phyloP scores from a whole-genome alignment of 2,888 invertebrate species.

The Ormyrus thymus region DNA sequence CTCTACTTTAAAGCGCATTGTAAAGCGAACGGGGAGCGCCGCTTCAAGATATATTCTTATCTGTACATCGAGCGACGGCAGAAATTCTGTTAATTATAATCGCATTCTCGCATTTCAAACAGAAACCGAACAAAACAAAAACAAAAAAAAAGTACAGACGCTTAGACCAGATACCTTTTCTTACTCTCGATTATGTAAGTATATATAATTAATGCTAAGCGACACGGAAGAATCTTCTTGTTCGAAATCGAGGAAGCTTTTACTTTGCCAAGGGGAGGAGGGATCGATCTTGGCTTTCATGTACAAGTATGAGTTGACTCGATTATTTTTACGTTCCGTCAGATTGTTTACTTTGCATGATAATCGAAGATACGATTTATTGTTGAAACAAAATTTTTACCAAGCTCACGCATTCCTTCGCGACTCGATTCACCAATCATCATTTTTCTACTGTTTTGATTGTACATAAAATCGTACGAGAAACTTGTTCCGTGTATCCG shows the following conservation, averaged over 20 bases:
- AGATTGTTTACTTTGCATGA: not conserved
- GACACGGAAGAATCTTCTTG: slow-evolving; percentile 45
- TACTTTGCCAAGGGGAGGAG: not conserved
- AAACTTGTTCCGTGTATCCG: slow-evolving; percentile 34
- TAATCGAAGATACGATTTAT: not conserved
- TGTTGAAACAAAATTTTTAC: not conserved
- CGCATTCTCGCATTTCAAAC: slow-evolving; percentile 30
- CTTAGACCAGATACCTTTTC: slow-evolving; percentile 50
- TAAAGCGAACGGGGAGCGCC: not conserved
- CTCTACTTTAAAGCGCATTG: not conserved
- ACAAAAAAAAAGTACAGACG: slow-evolving; percentile 18
- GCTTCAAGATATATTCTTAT: slow-evolving; percentile 8
- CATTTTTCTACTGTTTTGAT: slow-evolving; percentile 15
- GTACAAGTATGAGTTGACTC: not conserved
- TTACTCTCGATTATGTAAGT: slow-evolving; percentile 46
- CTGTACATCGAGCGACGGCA: not conserved
- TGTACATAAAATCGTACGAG: slow-evolving; percentile 20
- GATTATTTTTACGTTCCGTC: not conserved
- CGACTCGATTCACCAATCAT: too few relatives aligned
- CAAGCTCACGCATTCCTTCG: too few relatives aligned
- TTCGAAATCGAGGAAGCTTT: not conserved
- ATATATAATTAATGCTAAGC: slow-evolving; percentile 3
- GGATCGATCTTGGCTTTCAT: not conserved
- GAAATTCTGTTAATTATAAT: slow-evolving; percentile 1
- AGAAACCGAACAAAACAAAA: too few relatives aligned